These are phyloP conservation scores for Pipistrellus nathusii DNA, from an alignment of 2,797 vertebrate species.

Conservation along the genomic window DNA sequence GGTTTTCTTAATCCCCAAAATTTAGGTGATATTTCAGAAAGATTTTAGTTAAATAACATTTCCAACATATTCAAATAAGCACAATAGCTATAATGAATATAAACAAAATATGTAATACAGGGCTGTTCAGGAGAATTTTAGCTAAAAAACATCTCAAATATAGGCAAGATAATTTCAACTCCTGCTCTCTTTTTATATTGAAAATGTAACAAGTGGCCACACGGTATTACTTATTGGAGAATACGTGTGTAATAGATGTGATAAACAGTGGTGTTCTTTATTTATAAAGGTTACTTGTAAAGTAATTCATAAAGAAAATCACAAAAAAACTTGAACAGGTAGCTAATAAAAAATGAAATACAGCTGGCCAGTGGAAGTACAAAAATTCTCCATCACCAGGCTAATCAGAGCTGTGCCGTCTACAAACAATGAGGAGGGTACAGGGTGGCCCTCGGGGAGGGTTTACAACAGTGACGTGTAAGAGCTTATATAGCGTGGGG, in stretches of 20 bases:
- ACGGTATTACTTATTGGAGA: neutral
- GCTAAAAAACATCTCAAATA: neutral
- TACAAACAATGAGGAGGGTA: neutral
- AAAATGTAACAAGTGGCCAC: neutral
- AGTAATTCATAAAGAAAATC: neutral
- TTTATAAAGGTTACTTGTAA: neutral
- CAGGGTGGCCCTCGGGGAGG: accelerated
- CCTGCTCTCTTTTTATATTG: neutral
- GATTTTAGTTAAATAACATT: neutral
- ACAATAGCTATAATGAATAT: neutral
- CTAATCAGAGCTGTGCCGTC: neutral
- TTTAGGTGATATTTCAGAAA: neutral
- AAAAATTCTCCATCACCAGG: neutral
- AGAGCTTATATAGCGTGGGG: accelerated
- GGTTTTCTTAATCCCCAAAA: neutral
- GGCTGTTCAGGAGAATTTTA: neutral
- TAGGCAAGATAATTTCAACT: neutral
- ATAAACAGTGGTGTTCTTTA: neutral
- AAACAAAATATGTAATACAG: neutral
- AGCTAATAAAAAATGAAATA: neutral
- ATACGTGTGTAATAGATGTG: neutral
- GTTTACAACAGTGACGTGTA: too few species aligned
- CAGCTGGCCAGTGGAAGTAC: neutral
- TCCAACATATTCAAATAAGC: too few species aligned
- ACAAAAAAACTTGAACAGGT: neutral